Conservation (phyloP, 2,113 vertebrate genomes). For the Tachycineta bicolor region DNA sequence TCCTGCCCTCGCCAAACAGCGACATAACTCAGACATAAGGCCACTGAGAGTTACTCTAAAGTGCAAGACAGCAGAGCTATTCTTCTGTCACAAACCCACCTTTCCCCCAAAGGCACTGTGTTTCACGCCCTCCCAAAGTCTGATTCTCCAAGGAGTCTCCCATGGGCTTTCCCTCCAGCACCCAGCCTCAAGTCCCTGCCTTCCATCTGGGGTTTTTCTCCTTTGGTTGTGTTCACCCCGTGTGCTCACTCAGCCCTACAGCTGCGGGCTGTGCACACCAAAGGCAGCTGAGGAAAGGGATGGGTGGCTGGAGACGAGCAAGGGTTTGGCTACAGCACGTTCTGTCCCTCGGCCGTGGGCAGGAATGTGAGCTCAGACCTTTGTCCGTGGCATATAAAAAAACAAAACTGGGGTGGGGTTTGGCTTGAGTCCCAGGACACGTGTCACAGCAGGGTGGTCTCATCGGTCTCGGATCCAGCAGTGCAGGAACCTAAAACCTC, state of each 20-base stretch:
- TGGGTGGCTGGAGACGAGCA: not conserved
- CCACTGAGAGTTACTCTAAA: conserved; percentile 5
- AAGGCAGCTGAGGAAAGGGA: not conserved
- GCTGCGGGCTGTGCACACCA: not conserved
- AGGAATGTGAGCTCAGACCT: not conserved
- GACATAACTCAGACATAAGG: not conserved
- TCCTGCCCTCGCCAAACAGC: not conserved
- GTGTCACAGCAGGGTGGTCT: not conserved
- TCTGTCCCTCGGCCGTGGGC: not conserved
- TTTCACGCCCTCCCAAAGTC: not conserved
- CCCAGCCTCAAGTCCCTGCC: not conserved
- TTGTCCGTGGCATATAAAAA: not conserved
- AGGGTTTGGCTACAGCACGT: not conserved
- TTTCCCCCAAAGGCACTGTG: not conserved
- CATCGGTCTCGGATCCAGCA: not conserved
- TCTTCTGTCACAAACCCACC: not conserved
- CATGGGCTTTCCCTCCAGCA: not conserved
- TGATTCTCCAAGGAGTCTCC: not conserved
- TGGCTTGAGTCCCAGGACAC: not conserved
- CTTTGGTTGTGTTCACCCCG: not conserved
- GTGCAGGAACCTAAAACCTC: not conserved
- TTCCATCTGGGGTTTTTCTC: not conserved
- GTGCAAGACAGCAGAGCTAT: not conserved
- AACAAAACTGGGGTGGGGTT: not conserved
- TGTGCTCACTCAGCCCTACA: not conserved